These are phyloP conservation scores for Tetragnatha versicolor DNA, from an alignment of 1,140 invertebrate genomes.

Conservation along the genomic window DNA sequence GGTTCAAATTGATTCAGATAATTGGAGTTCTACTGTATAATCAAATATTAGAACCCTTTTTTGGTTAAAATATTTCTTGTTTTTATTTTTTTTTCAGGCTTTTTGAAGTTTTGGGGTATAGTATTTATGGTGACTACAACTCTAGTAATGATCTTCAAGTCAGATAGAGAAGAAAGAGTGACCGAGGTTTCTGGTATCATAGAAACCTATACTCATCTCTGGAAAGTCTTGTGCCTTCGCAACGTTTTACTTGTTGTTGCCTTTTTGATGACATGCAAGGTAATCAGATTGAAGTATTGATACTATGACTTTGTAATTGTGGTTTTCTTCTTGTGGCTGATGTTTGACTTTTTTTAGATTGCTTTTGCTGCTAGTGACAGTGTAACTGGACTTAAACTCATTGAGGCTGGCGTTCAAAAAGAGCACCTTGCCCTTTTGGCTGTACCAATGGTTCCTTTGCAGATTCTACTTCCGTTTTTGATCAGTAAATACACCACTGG, in stretches of 20 bases:
- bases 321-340: neutral
- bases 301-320: neutral
- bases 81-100: slow-evolving; percentile 68
- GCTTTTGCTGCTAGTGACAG: slow-evolving; percentile 96
- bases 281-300: slow-evolving; percentile 63
- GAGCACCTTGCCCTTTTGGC: slow-evolving; percentile 91
- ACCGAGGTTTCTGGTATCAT: slow-evolving; percentile 70
- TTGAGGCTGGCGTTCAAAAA: slow-evolving; percentile 94
- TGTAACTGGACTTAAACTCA: slow-evolving; percentile 91
- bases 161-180: slow-evolving; percentile 70
- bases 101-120: slow-evolving; percentile 95
- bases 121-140: slow-evolving; percentile 91
- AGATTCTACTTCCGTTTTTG: slow-evolving; percentile 89
- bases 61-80: slow-evolving; percentile 3
- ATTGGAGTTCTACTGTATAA: too few relatives aligned
- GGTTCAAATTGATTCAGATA: too few relatives aligned
- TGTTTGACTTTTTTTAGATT: slow-evolving; percentile 71
- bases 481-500: slow-evolving; percentile 90
- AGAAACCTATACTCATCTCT: slow-evolving; percentile 84
- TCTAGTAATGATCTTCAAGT: slow-evolving; percentile 87
- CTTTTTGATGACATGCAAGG: slow-evolving; percentile 90
- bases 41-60: neutral
- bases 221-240: slow-evolving; percentile 83
- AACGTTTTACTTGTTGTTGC: slow-evolving; percentile 77
- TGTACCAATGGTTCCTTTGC: slow-evolving; percentile 90